Evolutionary conservation across 2,797 vertebrate species (phyloP), one percentile per base, ranked within the genome.

Genomic region (Karalla daura): DNA sequence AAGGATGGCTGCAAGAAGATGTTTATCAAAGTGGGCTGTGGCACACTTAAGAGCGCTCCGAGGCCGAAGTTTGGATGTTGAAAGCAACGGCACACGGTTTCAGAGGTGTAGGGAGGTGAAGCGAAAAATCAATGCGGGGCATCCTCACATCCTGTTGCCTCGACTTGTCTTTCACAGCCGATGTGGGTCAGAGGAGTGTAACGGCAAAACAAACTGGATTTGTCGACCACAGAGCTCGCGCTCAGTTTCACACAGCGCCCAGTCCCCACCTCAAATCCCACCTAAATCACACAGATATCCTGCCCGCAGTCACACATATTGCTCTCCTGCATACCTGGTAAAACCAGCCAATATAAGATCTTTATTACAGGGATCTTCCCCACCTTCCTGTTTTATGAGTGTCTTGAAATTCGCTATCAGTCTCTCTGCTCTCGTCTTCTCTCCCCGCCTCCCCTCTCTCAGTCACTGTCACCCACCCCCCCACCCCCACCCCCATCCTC

Each of bases 131-230:
- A 32, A 23, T 47, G 46, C 11, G 44, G 35, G 41, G 24, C 23
- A 44, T 13, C 15, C 36, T 53, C 33, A 10, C 36, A 28, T 73
- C 30, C 28, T 43, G 49, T 11, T 24, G 10, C 21, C 11, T 60
- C 52, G 20, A 5, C 43, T 51, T 39, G 23, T 44, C 40, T 45
- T 30, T 33, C 24, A 53, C 49, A 11, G 2, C 40, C 20, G 49
- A 66, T 74, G 59, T 8, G 54, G 75, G 81, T 88, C 85, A 75
- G 37, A 25, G 50, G 27, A 62, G 56, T 58, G 40, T 56, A 70
- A 72, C 71, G 37, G 56, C 76, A 74, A 86, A 85, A 78, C 87
- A 81, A 84, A 78, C 58, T 69, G 82, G 88, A 89, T 91, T 88
- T 88, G 81, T 82, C 28, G 21, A 56, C 59, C 50, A 21, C 76